Evolutionary conservation across 2,113 vertebrate genomes (phyloP).

Genomic region (Pedetes capensis): DNA sequence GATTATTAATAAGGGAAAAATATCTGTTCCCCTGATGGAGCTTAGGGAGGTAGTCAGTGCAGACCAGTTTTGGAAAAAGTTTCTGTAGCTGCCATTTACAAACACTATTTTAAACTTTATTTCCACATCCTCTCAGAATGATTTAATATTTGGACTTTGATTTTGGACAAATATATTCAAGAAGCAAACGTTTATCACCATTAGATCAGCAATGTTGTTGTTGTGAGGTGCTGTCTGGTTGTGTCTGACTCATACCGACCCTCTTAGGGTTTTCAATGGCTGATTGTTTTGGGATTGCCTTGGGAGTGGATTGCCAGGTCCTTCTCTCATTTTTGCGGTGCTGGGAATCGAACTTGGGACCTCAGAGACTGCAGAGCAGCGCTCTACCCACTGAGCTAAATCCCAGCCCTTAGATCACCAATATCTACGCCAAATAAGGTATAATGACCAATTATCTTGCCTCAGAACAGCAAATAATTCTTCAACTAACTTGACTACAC

Average conservation of each 20-base stretch:
- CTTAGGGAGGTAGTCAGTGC: conserved; percentile 29
- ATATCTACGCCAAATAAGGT: neutral
- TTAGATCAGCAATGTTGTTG: neutral
- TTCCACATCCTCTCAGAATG: neutral
- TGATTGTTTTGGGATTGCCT: no score
- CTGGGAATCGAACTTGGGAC: no score
- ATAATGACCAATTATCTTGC: neutral
- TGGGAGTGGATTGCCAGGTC: no score
- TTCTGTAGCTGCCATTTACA: neutral
- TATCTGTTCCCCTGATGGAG: conserved; percentile 10
- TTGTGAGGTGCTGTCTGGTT: no score
- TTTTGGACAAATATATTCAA: neutral
- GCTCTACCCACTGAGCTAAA: no score
- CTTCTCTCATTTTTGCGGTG: no score
- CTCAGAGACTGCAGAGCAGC: no score
- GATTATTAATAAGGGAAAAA: conserved; percentile 16
- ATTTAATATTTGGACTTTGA: neutral
- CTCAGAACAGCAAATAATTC: neutral
- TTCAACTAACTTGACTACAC: neutral
- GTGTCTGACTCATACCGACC: no score
- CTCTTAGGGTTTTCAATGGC: no score
- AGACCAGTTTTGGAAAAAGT: neutral
- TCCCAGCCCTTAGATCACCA: neutral
- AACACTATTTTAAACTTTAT: neutral
- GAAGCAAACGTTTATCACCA: neutral